Base-by-base conservation (phyloP, 1,140 invertebrate species). In the Paraescarpia echinospica region DNA sequence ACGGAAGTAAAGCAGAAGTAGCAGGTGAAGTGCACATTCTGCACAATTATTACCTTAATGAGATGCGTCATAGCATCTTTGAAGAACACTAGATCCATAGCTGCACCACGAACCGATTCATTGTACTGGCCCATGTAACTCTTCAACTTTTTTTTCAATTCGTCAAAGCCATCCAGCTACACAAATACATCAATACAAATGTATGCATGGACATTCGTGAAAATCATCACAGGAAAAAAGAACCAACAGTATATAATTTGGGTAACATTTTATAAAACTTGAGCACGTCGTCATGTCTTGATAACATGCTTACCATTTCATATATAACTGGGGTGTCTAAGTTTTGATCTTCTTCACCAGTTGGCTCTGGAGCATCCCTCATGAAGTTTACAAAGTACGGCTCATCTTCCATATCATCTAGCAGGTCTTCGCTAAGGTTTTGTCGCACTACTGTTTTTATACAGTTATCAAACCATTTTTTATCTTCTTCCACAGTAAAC, bases 31-130 rank as follows among this genome's bases (percentile, higher is more conserved):
- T 8, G 48, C 48, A 51, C 8, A 9, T 51, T 51, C 18, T 51
- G 48, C 9, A 27, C 18, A 22, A 77, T 77, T 18, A 77, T 18
- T 77, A 77, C 59, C 59, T 99, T 99, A 27, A 99, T 98, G 93
- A 99, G 96, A 97, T 99, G 98, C 89, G 98, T 96, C 98, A 99
- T 99, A 33, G 99, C 99, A 96, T 99, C 99, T n/a, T 98, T 98
- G 95, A 99, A 99, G 96, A 99, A 99, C n/a, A 99, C 99, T 34
- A 99, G 96, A 96, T 99, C 99, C 98, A 99, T 99, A 89, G 98
- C 98, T 93, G 98, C 97, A 0, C 99, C 98, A 94, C 99, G 97
- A 92, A 99, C 98, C 97, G 98, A 98, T 97, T 99, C 99, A 96
- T 99, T 99, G 95, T 98, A 99, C 96, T 99, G 98, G 31, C 98